A percentile compares a stretch with the other conserved stretches of the same genome.
These are phyloP conservation scores for Temnothorax nylanderi DNA, from an alignment of 1,140 invertebrate genomes.

Conservation along the genomic window DNA sequence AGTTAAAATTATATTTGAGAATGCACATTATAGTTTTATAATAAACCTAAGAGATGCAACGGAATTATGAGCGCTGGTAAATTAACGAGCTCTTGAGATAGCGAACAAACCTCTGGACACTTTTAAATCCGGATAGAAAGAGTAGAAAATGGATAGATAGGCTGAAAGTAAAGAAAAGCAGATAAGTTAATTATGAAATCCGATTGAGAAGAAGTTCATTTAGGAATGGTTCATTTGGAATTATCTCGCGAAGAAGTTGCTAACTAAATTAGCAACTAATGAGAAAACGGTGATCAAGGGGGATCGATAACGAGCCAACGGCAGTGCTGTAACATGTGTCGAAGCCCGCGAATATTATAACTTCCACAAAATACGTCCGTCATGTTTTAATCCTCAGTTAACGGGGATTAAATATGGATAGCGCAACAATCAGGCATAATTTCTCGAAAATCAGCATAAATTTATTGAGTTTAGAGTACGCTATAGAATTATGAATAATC, in stretches of 20 bases:
- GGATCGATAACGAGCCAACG: slow-evolving; percentile 12
- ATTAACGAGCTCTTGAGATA: slow-evolving; percentile 38
- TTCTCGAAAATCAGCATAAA: not conserved
- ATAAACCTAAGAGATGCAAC: not conserved
- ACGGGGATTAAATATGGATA: not conserved
- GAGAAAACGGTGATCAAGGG: slow-evolving; percentile 17
- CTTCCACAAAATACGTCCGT: not conserved
- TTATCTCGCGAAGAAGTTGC: slow-evolving; percentile 44
- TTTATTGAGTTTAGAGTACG: not conserved
- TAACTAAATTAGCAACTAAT: slow-evolving; percentile 55
- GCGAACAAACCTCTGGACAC: slow-evolving; percentile 2
- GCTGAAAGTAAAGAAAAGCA: slow-evolving; percentile 40
- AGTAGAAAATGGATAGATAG: slow-evolving; percentile 11
- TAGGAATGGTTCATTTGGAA: slow-evolving; percentile 41
- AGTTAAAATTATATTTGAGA: not conserved
- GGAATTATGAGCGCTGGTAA: slow-evolving; percentile 21
- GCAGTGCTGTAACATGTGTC: not conserved
- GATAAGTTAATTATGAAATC: slow-evolving; percentile 59
- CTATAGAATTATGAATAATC: not conserved
- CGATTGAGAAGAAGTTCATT: slow-evolving; percentile 41
- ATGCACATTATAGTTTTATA: not conserved
- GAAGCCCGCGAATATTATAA: not conserved
- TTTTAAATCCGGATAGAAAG: slow-evolving; percentile 46
- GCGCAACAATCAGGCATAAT: slow-evolving; percentile 13
- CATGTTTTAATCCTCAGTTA: slow-evolving; percentile 1